These are phyloP conservation scores for Leptothorax acervorum DNA, from an alignment of 2,888 invertebrate genomes.

Conservation along the genomic window DNA sequence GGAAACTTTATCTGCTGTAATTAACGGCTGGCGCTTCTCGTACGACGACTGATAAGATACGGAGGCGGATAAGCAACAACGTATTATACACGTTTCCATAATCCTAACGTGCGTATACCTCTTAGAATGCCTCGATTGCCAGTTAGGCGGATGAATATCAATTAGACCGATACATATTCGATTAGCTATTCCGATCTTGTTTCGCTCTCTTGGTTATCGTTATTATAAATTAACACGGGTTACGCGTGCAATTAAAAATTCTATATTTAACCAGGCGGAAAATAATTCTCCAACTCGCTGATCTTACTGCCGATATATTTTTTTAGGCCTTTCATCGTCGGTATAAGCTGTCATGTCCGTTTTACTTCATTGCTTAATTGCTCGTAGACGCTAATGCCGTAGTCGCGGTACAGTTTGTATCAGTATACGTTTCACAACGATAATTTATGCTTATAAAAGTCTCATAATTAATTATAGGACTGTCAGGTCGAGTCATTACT, in stretches of 20 bases:
- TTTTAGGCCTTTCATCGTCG: conserved; percentile 21
- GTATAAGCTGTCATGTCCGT: conserved; percentile 52
- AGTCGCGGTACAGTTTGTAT: conserved; percentile 53
- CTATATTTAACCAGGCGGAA: conserved; percentile 18
- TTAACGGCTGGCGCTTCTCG: conserved; percentile 36
- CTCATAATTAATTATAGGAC: conserved; percentile 61
- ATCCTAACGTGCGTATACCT: background rate
- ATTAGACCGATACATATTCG: conserved; percentile 24
- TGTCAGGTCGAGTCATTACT: conserved; percentile 60
- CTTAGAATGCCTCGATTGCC: background rate
- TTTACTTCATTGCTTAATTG: conserved; percentile 49
- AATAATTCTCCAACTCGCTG: conserved; percentile 2
- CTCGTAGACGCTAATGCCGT: conserved; percentile 49
- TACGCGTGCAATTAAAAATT: conserved; percentile 10
- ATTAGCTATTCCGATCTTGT: conserved; percentile 14
- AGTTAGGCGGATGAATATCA: conserved; percentile 8
- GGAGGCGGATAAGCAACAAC: conserved; percentile 2
- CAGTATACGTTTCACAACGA: conserved; percentile 55
- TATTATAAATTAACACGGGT: conserved; percentile 21
- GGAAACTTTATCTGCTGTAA: conserved; percentile 41
- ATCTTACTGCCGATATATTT: background rate
- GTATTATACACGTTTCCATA: background rate
- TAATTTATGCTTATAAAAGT: conserved; percentile 57
- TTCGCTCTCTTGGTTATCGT: background rate
- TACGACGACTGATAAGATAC: conserved; percentile 5